These are phyloP conservation scores for Drosophila colorata DNA, from an alignment of 2,888 invertebrate genomes.

Conservation along the genomic window DNA sequence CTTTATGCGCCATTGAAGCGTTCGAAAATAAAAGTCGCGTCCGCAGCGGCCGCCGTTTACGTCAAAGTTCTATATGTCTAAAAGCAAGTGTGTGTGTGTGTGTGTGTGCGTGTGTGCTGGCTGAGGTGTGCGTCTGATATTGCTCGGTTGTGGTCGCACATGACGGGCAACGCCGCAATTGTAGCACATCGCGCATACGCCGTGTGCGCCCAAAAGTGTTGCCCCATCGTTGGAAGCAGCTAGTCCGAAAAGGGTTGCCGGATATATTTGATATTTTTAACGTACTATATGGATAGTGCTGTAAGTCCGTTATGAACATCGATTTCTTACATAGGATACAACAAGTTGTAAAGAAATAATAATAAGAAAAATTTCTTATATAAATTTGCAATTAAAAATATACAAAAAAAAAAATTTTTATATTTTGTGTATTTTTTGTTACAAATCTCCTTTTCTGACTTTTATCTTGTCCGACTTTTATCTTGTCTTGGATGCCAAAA, in stretches of 20 bases:
- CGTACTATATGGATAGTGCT: background rate
- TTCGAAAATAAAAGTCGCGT: constrained; percentile 78
- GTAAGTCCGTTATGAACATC: too few species aligned
- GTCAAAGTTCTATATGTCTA: constrained; percentile 51
- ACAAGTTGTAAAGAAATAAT: too few species aligned
- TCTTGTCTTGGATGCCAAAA: too few species aligned
- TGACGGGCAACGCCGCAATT: constrained; percentile 49
- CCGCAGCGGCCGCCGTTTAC: constrained; percentile 61
- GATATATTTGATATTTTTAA: too few species aligned
- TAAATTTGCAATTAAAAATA: too few species aligned
- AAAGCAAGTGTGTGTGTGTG: constrained; percentile 16
- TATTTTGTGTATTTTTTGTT: too few species aligned
- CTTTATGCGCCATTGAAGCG: constrained; percentile 81
- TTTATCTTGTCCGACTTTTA: too few species aligned
- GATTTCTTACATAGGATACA: too few species aligned
- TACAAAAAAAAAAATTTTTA: too few species aligned
- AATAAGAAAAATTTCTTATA: too few species aligned
- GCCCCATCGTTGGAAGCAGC: constrained; percentile 44
- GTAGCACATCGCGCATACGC: constrained; percentile 73
- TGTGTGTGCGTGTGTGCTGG: constrained; percentile 19
- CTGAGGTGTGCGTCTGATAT: constrained; percentile 50
- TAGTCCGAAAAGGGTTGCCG: constrained; percentile 1
- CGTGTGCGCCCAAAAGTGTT: constrained; percentile 43
- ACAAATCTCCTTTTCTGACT: too few species aligned
- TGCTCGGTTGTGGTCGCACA: constrained; percentile 43